Conservation (phyloP, 2,888 invertebrate genomes). For the Chorisops tibialis region DNA sequence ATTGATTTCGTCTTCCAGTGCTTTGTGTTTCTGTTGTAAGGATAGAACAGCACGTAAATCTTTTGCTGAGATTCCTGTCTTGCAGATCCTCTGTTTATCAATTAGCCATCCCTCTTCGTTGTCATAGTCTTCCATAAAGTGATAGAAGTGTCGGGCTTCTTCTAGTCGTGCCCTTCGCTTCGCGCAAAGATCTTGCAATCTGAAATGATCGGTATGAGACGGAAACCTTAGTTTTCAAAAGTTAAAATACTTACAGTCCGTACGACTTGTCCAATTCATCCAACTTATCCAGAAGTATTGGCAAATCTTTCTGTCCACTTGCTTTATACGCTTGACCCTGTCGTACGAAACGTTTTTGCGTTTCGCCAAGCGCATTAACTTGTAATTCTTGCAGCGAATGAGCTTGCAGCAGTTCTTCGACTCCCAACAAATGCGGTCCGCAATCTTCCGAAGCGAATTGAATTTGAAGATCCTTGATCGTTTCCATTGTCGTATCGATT, state of each 20-base stretch:
- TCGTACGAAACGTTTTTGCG: slow-evolving; percentile 72
- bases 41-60: slow-evolving; percentile 87
- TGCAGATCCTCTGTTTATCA: slow-evolving; percentile 91
- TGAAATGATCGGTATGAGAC: no score
- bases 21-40: slow-evolving; percentile 89
- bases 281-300: slow-evolving; percentile 64
- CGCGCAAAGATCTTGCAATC: slow-evolving; percentile 44
- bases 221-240: neutral
- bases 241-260: slow-evolving; percentile 57
- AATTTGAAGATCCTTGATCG: slow-evolving; percentile 80
- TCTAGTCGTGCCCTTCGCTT: slow-evolving; percentile 80
- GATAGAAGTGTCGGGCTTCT: slow-evolving; percentile 89
- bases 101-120: slow-evolving; percentile 97
- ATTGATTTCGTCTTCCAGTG: slow-evolving; percentile 83
- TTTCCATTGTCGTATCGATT: slow-evolving; percentile 82
- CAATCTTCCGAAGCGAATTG: slow-evolving; percentile 72
- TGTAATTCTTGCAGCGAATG: slow-evolving; percentile 90
- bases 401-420: slow-evolving; percentile 91
- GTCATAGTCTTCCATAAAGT: slow-evolving; percentile 94
- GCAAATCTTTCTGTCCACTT: slow-evolving; percentile 58
- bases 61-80: slow-evolving; percentile 88
- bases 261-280: slow-evolving; percentile 75
- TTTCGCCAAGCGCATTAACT: slow-evolving; percentile 84
- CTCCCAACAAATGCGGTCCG: slow-evolving; percentile 90
- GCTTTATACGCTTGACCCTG: slow-evolving; percentile 60